These are phyloP conservation scores for Sapayoa aenigma DNA, from an alignment of 2,113 vertebrate genomes.

Conservation along the genomic window DNA sequence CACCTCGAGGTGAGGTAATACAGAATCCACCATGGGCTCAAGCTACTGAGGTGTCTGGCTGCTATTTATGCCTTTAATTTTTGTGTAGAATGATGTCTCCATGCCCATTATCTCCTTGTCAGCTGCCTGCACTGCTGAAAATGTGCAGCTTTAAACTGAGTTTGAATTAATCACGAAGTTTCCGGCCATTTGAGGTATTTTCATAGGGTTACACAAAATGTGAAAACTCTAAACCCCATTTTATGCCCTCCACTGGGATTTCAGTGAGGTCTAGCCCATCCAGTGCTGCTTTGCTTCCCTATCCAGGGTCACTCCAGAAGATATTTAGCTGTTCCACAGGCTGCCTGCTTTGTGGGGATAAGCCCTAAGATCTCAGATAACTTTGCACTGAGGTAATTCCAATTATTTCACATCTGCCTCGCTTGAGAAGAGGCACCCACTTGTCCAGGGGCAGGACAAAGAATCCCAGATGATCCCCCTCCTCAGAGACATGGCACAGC, in stretches of 20 bases:
- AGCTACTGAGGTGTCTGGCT: background rate
- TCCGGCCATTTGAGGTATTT: background rate
- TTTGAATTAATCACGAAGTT: background rate
- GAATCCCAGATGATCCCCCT: slow-evolving; percentile 11
- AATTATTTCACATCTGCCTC: background rate
- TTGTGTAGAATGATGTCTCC: background rate
- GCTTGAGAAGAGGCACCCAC: slow-evolving; percentile 7
- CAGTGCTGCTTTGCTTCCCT: background rate
- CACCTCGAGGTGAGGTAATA: background rate
- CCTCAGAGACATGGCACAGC: background rate
- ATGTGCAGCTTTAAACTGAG: background rate
- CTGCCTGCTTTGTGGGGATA: background rate
- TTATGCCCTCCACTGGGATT: background rate
- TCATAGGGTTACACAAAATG: background rate
- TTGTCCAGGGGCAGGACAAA: slow-evolving; percentile 11
- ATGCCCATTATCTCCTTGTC: background rate
- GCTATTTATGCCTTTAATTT: background rate
- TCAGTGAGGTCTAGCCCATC: background rate
- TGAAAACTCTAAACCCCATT: background rate
- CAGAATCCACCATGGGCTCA: background rate
- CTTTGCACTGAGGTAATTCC: slow-evolving; percentile 3
- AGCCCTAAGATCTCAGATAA: background rate
- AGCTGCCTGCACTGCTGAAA: background rate
- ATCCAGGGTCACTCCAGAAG: background rate
- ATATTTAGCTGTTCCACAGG: background rate